Evolutionary conservation across 2,113 vertebrate species (phyloP), one percentile per base, ranked within the genome.

Genomic region (Hucho hucho): DNA sequence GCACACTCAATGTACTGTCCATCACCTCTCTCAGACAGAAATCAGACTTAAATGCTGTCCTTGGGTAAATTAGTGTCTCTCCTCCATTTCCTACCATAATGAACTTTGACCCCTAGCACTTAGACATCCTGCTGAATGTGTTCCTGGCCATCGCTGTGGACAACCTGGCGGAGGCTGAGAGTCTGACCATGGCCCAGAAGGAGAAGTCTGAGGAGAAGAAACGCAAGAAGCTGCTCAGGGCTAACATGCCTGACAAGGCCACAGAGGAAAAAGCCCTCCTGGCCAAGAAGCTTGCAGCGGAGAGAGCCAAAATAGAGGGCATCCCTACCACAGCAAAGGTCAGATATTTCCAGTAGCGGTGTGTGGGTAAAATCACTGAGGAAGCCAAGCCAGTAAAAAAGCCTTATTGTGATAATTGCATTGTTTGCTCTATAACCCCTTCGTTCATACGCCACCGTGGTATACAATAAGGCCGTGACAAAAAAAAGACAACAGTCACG

Each of bases 61-160:
- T 53, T 18, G 14, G 37, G 43, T 26, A 13, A 3, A 12, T 18
- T 11, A 9, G 1, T 20, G 69, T 72, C 53, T 59, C 28, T 75
- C n/a, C 65, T 26, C 53, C 3, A 63, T 68, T 72, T 77, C 78
- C 76, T 46, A 29, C 22, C 24, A 16, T 22, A 9, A 28, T 46
- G 53, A 87, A 61, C 93, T 90, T 94, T 93, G 92, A 94, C 85
- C 0, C 24, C 2, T 4, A 0, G 13, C 22, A 1, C 7, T 7
- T 81, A 98, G 97, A 96, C 25, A 97, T 98, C 80, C 93, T 98
- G 47, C 92, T 98, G 18, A 98, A 97, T 0, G 97, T 98, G 67
- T 98, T 98, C 87, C 84, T 98, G 92, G 97, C 97, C 73, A 96
- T 98, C 0, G 96, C 97, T 0, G 97, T 98, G 3, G 96, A 98